Base-by-base conservation (phyloP, 1,140 invertebrate genomes). In the Zelostemma sp. region DNA sequence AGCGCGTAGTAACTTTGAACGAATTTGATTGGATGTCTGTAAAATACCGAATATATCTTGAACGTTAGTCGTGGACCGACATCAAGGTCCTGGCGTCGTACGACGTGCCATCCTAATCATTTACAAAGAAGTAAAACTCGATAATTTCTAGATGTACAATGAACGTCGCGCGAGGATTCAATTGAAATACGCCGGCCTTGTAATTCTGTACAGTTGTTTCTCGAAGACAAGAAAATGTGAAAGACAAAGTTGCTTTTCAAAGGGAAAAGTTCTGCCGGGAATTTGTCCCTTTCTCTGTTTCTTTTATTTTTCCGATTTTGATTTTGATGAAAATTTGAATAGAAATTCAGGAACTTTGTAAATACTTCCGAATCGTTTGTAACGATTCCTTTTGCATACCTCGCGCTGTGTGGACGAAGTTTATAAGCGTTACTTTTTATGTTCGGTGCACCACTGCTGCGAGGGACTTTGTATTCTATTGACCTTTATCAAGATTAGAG, bases 1-100 rank as follows among this genome's bases (percentile, higher is more conserved):
- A 56, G 45, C 55, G 68, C 59, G 54, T 73, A 73, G 68, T 60
- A 55, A 58, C 60, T 73, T 77, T 56, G 69, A 55, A 63, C 58
- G 57, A 71, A 57, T 41, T 62, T 49, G 40, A 41, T 46, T 63
- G 56, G 56, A 53, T 66, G 54, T 71, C 35, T 71, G 62, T 71
- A 71, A 66, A 55, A 71, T 66, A 61, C 57, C 55, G 49, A 54
- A 31, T 59, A 56, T 55, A 59, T 69, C 48, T 60, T 61, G 50
- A 46, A 46, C 41, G 25, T 40, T 45, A 46, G 16, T 55, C 53
- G 40, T 45, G 25, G 41, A 56, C 31, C 14, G 43, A 21, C 43
- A 21, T 19, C 43, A 46, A 46, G 43, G 43, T 46, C 43, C 16
- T 21, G 43, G 18, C 43, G 43, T 46, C 43, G 43, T 19, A 46